Conservation (phyloP, 2,797 vertebrate species). For the Lutjanus argentimaculatus region DNA sequence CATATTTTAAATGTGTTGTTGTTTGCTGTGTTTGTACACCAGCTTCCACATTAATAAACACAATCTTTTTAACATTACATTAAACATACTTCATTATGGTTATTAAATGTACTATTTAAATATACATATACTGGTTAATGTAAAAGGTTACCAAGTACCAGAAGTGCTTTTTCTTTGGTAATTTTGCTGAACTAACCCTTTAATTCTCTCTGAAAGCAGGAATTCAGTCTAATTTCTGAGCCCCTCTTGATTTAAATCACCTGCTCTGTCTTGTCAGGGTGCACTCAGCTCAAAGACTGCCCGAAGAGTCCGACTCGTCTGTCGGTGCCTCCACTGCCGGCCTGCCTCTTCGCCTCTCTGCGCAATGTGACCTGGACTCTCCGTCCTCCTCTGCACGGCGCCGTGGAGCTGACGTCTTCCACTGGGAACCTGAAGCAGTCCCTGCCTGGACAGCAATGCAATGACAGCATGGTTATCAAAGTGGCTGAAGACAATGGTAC, state of each 20-base stretch:
- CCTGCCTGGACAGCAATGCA: constrained; percentile 84
- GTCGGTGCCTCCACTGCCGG: constrained; percentile 77
- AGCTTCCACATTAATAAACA: too few relatives aligned
- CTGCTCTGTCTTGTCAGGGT: constrained; percentile 66
- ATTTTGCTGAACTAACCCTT: background rate
- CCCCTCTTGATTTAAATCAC: background rate
- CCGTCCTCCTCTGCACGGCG: constrained; percentile 74
- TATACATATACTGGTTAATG: background rate
- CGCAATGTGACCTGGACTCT: constrained; percentile 88
- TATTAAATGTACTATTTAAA: background rate
- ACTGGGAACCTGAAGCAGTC: constrained; percentile 84
- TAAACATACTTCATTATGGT: too few relatives aligned
- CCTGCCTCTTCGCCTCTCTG: constrained; percentile 82
- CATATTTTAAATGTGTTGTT: background rate
- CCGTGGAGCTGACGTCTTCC: constrained; percentile 82
- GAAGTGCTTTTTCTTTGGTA: background rate
- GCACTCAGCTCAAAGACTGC: constrained; percentile 74
- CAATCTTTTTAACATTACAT: too few relatives aligned
- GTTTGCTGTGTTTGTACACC: background rate
- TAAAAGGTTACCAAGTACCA: background rate
- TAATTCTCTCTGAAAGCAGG: background rate
- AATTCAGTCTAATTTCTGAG: background rate
- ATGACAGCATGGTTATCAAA: constrained; percentile 78
- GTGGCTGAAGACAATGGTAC: constrained; percentile 64
- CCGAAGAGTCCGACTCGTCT: constrained; percentile 72